These are phyloP conservation scores for Morbakka virulenta DNA, from an alignment of 30 jellyfish, hydroid and myxozoan genomes.

Conservation along the genomic window DNA sequence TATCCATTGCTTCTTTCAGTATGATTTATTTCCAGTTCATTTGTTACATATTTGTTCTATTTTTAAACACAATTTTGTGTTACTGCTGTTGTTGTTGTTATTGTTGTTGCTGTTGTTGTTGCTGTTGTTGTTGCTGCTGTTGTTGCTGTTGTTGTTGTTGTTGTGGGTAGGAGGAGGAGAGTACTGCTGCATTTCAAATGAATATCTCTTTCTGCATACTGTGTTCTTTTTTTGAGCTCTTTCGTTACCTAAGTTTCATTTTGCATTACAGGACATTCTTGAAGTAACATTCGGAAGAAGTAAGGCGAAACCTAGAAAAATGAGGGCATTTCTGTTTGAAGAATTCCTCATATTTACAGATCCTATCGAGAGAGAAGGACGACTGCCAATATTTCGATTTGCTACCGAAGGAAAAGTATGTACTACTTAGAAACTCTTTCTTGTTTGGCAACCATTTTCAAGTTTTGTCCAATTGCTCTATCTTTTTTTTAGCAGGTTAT, in stretches of 20 bases:
- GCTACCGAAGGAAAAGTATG: constrained; percentile 53
- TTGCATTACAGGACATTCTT: constrained; percentile 56
- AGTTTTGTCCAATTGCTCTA: too few species aligned
- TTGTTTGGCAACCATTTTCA: neutral
- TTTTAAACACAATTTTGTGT: too few species aligned
- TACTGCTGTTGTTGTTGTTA: too few species aligned
- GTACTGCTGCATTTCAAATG: neutral
- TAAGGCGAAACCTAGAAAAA: constrained; percentile 51
- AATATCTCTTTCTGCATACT: neutral
- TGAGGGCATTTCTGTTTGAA: constrained; percentile 62
- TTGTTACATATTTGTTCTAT: too few species aligned
- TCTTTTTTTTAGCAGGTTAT: too few species aligned
- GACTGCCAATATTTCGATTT: constrained; percentile 58
- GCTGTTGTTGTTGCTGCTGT: too few species aligned
- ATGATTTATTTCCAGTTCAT: too few species aligned
- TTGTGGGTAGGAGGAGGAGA: too few species aligned
- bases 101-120: too few species aligned
- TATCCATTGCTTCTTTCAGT: too few species aligned
- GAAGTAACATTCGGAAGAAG: constrained; percentile 66
- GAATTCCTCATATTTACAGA: constrained; percentile 59
- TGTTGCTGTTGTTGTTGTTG: too few species aligned
- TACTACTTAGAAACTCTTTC: neutral
- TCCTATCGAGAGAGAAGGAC: constrained; percentile 49
- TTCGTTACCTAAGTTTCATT: neutral
- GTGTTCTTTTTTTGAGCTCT: neutral